Conservation (phyloP, 2,113 vertebrate species). For the Nibea coibor region DNA sequence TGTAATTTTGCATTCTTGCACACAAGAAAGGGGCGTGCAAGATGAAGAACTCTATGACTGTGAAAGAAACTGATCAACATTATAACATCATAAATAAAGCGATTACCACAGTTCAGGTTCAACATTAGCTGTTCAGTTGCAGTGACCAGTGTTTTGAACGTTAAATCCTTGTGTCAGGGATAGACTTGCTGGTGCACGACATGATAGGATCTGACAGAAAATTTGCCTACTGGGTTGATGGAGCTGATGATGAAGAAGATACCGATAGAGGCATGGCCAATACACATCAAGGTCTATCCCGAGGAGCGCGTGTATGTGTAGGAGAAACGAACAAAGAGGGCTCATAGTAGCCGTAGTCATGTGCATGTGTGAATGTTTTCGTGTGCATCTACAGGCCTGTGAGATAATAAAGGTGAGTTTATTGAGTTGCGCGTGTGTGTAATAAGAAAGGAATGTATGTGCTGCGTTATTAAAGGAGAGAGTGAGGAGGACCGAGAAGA, state of each 20-base stretch:
- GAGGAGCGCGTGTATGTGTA: neutral
- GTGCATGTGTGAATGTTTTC: neutral
- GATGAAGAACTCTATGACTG: too few species aligned
- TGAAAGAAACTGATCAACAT: too few species aligned
- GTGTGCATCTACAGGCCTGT: neutral
- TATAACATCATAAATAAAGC: too few species aligned
- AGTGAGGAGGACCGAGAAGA: neutral
- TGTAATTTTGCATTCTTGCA: neutral
- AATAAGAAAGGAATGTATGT: slow-evolving; percentile 6
- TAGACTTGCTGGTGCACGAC: neutral
- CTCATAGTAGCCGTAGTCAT: neutral
- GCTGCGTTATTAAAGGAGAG: neutral
- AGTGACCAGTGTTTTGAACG: too few species aligned
- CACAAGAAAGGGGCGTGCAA: too few species aligned
- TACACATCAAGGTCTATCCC: neutral
- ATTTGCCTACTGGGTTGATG: slow-evolving; percentile 36
- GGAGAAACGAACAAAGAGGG: neutral
- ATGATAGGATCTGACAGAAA: slow-evolving; percentile 47
- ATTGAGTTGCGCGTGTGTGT: neutral
- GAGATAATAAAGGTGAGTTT: neutral
- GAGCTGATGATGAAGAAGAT: slow-evolving; percentile 37
- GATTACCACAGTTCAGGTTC: too few species aligned
- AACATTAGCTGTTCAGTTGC: too few species aligned
- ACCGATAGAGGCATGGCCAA: slow-evolving; percentile 1
- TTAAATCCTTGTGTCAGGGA: neutral